phyloP scores from a whole-genome alignment of 1,140 invertebrate genomes.

The Zaprionus camerounensis region DNA sequence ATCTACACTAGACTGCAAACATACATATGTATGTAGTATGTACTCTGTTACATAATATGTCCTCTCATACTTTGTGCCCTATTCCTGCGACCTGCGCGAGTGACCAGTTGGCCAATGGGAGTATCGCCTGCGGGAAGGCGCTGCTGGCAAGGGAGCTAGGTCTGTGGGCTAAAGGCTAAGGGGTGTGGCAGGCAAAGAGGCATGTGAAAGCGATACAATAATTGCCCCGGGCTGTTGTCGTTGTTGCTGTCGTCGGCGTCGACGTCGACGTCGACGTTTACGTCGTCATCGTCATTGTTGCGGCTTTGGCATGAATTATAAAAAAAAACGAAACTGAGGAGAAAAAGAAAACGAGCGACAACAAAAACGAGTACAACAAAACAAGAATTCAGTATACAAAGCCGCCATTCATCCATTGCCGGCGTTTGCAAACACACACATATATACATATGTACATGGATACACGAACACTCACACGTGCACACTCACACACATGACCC shows the following conservation, averaged over 20 bases:
- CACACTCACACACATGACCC: conserved; percentile 18
- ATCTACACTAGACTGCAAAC: neutral
- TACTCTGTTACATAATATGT: conserved; percentile 1
- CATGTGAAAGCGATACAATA: conserved; percentile 77
- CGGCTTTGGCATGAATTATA: conserved; percentile 68
- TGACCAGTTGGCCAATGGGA: conserved; percentile 22
- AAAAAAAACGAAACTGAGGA: conserved; percentile 48
- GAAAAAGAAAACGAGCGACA: conserved; percentile 42
- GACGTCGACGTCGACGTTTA: conserved; percentile 30
- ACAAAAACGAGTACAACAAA: conserved; percentile 47
- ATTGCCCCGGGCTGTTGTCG: conserved; percentile 69
- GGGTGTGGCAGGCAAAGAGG: conserved; percentile 13
- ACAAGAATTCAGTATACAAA: conserved; percentile 65
- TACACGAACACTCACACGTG: conserved; percentile 8
- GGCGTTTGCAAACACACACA: conserved; percentile 52
- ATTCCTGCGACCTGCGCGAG: neutral
- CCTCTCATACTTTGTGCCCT: neutral
- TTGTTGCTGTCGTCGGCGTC: conserved; percentile 45
- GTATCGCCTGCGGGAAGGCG: neutral
- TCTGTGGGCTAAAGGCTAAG: conserved; percentile 10
- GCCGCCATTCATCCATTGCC: conserved; percentile 67
- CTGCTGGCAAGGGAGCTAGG: neutral
- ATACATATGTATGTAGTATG: neutral
- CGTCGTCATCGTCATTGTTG: conserved; percentile 71
- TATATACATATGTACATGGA: conserved; percentile 11